Evolutionary conservation across 2,113 vertebrate species (phyloP), one percentile per base, ranked within the genome.

Genomic region (Salvator merianae): DNA sequence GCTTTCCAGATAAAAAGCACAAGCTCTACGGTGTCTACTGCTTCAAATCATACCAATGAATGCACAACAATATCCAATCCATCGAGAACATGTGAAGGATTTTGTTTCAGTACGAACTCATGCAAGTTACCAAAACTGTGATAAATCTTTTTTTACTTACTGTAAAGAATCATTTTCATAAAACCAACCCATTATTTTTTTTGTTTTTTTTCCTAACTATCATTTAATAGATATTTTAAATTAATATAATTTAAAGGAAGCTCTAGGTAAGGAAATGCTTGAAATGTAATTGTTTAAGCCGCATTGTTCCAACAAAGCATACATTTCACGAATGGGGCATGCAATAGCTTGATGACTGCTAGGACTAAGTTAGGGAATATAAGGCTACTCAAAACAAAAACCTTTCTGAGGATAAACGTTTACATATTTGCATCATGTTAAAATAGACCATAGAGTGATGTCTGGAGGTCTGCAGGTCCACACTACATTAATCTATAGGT

Each of bases 21-120:
- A 97, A 97, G 97, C 95, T 98, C 8, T 98, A 97, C 0, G 99
- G 99, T 0, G 98, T 98, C 92, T 99, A 99, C 93, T 99, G 99
- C 92, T 99, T 95, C 95, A 94, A 96, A 90, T 91, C 93, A 4
- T 93, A 96, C 88, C 94, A 96, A 88, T 97, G 95, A 98, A 82
- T 85, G 91, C 76, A 1, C 59, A 13, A 10, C 86, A 47, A 83
- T 84, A 66, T 89, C 74, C 69, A 92, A 93, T 81, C 79, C 81
- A 76, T 91, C 87, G 74, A 90, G 94, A 94, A 94, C 83, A 91
- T 88, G 95, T 95, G 96, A 97, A 96, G 93, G 91, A 86, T 95
- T 93, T 95, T 68, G 90, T 95, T 92, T 88, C 65, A 5, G 87
- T 94, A 97, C 84, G 95, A 98, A 97, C 95, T 96, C 96, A 94